Base-by-base conservation (phyloP, 1,140 invertebrate species). In the Helicorthomorpha holstii region DNA sequence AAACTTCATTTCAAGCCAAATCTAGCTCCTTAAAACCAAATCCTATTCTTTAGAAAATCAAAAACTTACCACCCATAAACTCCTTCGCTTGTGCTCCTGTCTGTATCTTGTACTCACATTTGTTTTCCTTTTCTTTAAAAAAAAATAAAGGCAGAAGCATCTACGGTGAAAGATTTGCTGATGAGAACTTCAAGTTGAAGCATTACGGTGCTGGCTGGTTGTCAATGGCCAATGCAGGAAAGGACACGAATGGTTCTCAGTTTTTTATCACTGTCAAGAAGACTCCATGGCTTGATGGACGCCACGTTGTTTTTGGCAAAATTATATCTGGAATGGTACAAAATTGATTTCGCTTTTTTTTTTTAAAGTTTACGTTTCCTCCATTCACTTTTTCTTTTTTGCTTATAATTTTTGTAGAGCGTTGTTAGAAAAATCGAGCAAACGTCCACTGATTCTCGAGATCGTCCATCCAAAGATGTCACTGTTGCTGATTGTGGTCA, bases 161-260 rank as follows among this genome's bases (percentile, higher is more conserved):
- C 61, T 97, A 89, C 64, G 92, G 92, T 52, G 85, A 89, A 45
- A 79, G 82, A 51, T 97, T 97, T 66, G 79, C 76, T 43, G 93
- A 98, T 74, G 92, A 97, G 65, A 96, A 97, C 72, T 98, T 97
- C 73, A 94, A 95, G 58, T 62, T 74, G 59, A 74, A 71, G 58
- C 74, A 75, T 57, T 67, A 71, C 56, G 68, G 69, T 10, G 53
- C 68, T 54, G 72, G 71, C 24, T 72, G 68, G 67, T 66, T 95
- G 48, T 92, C 87, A 0, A 96, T 97, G 91, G 91, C 91, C 49
- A 95, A 96, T 69, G 85, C 89, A 66, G 87, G 85, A 50, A 88
- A 89, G 68, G 88, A 98, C 66, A 96, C 94, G 29, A 98, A 98
- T 72, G 94, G 94, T 24, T 95, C 90, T 23, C 94, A 98, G 64